These are phyloP conservation scores for Xerus rutilus DNA, from an alignment of 2,797 vertebrate species.

Conservation along the genomic window DNA sequence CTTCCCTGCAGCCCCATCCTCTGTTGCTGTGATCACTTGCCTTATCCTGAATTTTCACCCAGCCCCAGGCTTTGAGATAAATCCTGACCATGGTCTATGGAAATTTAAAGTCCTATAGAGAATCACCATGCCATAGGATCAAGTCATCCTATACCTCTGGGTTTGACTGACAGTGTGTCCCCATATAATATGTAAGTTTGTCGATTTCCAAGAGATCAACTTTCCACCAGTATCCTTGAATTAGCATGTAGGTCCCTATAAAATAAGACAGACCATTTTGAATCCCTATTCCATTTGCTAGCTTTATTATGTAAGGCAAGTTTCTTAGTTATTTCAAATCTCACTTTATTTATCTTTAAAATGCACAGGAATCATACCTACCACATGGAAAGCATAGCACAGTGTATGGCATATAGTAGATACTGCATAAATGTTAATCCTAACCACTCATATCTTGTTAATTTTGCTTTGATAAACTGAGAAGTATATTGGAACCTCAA, in stretches of 20 bases:
- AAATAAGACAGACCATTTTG: background rate
- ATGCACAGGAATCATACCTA: constrained; percentile 14
- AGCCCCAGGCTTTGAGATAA: constrained; percentile 41
- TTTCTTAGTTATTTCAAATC: constrained; percentile 45
- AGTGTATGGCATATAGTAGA: background rate
- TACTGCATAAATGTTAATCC: background rate
- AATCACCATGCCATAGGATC: background rate
- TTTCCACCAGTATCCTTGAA: constrained; percentile 42
- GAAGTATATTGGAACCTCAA: background rate
- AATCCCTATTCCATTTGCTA: background rate
- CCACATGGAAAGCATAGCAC: background rate
- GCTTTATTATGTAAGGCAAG: background rate
- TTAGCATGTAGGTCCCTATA: constrained; percentile 1
- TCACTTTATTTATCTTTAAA: constrained; percentile 49
- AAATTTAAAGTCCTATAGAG: background rate
- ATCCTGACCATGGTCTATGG: constrained; percentile 33
- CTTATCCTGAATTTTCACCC: background rate
- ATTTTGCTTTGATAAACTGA: constrained; percentile 63
- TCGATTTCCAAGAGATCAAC: background rate
- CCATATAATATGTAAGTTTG: background rate
- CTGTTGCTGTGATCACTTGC: background rate
- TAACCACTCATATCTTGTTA: background rate
- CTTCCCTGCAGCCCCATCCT: background rate
- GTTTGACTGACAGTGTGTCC: constrained; percentile 17
- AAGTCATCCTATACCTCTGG: constrained; percentile 16